A percentile compares a stretch with the other conserved stretches of the same genome.
phyloP scores from a whole-genome alignment of 53 echinoderm and acorn worm genomes.

The Paracentrotus lividus region DNA sequence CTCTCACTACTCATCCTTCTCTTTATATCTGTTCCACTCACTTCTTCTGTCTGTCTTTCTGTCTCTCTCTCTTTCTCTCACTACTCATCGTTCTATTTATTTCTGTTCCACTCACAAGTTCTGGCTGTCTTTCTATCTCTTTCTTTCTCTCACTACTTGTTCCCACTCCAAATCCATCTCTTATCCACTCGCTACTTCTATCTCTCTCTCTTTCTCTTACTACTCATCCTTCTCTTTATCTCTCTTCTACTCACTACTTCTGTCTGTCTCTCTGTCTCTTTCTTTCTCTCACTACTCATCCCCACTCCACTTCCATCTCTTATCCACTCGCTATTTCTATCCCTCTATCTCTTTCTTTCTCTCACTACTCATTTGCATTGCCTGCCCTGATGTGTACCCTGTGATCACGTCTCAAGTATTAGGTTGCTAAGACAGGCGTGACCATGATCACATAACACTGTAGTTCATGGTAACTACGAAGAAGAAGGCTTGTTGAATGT shows the following conservation, averaged over 20 bases:
- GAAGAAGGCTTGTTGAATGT: conserved; percentile 4
- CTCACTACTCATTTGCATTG: background rate
- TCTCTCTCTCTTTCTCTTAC: background rate
- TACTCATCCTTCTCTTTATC: background rate
- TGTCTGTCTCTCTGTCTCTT: background rate
- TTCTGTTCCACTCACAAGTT: background rate
- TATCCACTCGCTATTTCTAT: too few relatives aligned
- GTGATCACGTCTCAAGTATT: background rate
- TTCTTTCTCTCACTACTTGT: too few relatives aligned
- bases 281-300: background rate
- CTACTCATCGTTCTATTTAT: background rate
- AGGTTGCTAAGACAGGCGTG: conserved; percentile 16
- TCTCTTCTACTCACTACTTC: background rate
- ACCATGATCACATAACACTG: background rate
- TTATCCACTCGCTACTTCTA: too few relatives aligned
- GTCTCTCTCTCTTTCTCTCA: background rate
- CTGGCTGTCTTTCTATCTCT: background rate
- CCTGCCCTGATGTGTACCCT: background rate
- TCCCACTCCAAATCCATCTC: too few relatives aligned
- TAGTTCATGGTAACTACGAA: background rate
- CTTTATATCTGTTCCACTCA: background rate
- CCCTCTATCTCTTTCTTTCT: background rate
- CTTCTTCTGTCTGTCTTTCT: background rate
- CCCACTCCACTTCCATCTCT: too few relatives aligned
- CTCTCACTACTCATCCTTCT: background rate